phyloP scores from a whole-genome alignment of 2,113 vertebrate species.

The Mesoclemmys tuberculata region DNA sequence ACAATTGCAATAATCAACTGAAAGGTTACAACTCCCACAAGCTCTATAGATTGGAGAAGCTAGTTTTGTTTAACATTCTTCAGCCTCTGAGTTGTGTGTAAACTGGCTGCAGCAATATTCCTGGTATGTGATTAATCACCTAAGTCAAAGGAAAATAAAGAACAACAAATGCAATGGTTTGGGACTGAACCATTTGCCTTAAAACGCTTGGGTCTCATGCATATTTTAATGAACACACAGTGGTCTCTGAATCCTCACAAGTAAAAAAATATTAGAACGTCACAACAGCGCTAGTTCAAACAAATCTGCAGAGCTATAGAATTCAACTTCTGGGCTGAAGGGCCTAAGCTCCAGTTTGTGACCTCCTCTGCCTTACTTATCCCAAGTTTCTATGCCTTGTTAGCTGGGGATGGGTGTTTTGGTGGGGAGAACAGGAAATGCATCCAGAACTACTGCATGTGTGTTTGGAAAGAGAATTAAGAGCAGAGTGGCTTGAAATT shows the following conservation, averaged over 20 bases:
- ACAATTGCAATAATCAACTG: not conserved
- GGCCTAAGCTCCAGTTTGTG: not conserved
- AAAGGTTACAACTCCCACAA: not conserved
- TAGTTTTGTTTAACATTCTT: not conserved
- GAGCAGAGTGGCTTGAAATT: not conserved
- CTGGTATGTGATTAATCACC: not conserved
- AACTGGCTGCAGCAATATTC: not conserved
- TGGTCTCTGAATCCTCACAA: not conserved
- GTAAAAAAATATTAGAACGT: not conserved
- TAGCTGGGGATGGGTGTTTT: not conserved
- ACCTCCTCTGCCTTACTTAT: not conserved
- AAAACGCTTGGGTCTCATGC: not conserved
- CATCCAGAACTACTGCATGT: not conserved
- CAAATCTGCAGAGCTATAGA: accelerated
- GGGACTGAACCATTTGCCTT: not conserved
- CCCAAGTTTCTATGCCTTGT: not conserved
- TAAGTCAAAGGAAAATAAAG: not conserved
- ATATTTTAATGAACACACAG: not conserved
- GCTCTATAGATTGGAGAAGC: not conserved
- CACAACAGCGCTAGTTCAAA: not conserved
- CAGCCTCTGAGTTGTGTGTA: not conserved
- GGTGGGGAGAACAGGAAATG: not conserved
- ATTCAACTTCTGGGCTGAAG: not conserved
- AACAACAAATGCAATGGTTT: not conserved
- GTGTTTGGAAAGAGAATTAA: not conserved